A percentile compares a stretch with the other conserved stretches of the same genome.
Evolutionary conservation across 2,888 invertebrate species (phyloP).

Genomic region (Pardosa pseudoannulata): DNA sequence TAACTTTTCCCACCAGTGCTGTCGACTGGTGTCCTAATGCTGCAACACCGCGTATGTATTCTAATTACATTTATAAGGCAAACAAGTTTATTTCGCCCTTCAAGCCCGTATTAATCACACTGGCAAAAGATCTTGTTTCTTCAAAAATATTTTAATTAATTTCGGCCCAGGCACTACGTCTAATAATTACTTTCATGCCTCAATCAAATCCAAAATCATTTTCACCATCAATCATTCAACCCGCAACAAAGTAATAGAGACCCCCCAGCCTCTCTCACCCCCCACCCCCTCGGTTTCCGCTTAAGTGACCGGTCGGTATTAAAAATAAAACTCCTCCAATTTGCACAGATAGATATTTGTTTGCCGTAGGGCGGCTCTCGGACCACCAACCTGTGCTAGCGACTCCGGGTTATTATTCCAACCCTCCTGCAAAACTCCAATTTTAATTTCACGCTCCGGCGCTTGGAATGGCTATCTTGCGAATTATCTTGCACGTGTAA

Average conservation of each 20-base stretch:
- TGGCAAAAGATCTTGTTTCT: not conserved
- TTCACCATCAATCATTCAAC: constrained; percentile 1
- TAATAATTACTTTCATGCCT: not conserved
- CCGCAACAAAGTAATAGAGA: constrained; percentile 14
- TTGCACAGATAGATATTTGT: constrained; percentile 8
- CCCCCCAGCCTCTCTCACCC: not conserved
- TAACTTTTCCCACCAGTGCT: not conserved
- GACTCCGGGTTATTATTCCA: not conserved
- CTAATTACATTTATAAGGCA: not conserved
- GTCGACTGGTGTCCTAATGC: not conserved
- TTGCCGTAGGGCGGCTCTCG: not conserved
- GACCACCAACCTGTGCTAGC: constrained; percentile 3
- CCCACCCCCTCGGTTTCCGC: no score
- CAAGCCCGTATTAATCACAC: not conserved
- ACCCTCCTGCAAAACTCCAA: constrained; percentile 1
- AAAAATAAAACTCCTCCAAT: constrained; percentile 12
- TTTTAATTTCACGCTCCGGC: constrained; percentile 13
- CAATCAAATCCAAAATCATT: constrained; percentile 13
- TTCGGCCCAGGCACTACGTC: not conserved
- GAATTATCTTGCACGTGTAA: not conserved
- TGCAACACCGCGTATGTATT: not conserved
- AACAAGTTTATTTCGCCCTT: not conserved
- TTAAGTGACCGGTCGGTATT: constrained; percentile 5
- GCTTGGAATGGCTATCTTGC: not conserved
- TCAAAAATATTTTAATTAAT: constrained; percentile 10